A percentile compares a stretch with the other conserved stretches of the same genome.
Evolutionary conservation across 1,140 invertebrate genomes (phyloP).

Genomic region (Cheumatopsyche charites): DNA sequence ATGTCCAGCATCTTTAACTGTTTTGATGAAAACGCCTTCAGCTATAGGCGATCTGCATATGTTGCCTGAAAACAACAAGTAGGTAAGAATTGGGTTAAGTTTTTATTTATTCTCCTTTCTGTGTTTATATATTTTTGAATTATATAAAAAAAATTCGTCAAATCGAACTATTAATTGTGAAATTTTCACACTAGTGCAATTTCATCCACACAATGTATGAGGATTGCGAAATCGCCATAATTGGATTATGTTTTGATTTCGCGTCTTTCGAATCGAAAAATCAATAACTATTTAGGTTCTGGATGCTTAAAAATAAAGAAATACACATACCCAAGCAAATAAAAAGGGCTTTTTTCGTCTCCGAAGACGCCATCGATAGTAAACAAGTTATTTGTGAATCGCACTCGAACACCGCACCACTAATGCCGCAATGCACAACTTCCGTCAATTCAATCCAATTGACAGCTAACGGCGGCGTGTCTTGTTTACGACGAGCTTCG

Average conservation of each 20-base stretch:
- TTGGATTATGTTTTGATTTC: no score
- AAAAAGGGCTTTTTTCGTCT: constrained; percentile 58
- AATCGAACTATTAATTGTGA: not conserved
- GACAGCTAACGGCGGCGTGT: not conserved
- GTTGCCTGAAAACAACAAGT: constrained; percentile 67
- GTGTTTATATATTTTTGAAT: not conserved
- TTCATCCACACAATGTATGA: no score
- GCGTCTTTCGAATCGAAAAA: no score
- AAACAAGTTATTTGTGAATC: not conserved
- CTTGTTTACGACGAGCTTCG: not conserved
- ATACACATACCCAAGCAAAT: constrained; percentile 58
- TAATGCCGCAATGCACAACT: no score
- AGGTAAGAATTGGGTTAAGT: not conserved
- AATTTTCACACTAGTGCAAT: no score
- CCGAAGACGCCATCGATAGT: not conserved
- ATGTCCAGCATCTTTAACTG: constrained; percentile 67
- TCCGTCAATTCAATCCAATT: not conserved
- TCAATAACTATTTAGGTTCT: no score
- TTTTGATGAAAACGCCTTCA: constrained; percentile 84
- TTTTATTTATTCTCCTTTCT: not conserved
- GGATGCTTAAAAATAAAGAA: no score
- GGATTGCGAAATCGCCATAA: no score
- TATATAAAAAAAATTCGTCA: not conserved
- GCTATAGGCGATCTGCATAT: constrained; percentile 96
- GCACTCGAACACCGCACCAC: not conserved